A percentile compares a stretch with the other conserved stretches of the same genome.
These are phyloP conservation scores for Drosophila cracens DNA, from an alignment of 2,888 invertebrate genomes.

Conservation along the genomic window DNA sequence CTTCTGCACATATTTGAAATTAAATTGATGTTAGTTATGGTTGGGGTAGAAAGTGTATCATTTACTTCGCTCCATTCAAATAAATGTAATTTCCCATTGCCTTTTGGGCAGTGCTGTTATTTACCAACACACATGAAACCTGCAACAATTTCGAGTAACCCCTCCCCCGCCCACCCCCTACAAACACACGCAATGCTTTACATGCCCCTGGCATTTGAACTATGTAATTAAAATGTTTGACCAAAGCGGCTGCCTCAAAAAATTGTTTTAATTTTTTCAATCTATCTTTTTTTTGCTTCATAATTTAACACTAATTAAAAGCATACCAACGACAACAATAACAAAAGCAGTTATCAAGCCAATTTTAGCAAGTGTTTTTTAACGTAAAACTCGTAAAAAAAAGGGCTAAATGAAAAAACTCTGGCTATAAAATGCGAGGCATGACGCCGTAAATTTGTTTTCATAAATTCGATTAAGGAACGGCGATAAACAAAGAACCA, in stretches of 20 bases:
- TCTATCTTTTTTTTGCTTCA: conserved; percentile 19
- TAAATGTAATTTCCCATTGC: conserved; percentile 10
- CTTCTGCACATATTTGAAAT: background rate
- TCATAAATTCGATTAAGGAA: conserved; percentile 33
- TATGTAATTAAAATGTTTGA: conserved; percentile 71
- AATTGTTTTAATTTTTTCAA: conserved; percentile 29
- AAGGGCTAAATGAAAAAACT: background rate
- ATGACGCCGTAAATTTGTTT: conserved; percentile 38
- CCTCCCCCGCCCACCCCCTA: background rate
- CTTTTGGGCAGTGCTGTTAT: background rate
- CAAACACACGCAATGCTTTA: background rate
- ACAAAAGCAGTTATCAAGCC: conserved; percentile 30
- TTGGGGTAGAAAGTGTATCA: conserved; percentile 1
- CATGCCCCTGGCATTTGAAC: conserved; percentile 36
- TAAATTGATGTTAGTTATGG: no score
- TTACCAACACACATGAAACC: conserved; percentile 23
- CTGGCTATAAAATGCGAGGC: conserved; percentile 4
- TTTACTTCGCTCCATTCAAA: background rate
- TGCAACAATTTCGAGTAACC: conserved; percentile 11
- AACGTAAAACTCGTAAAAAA: conserved; percentile 16
- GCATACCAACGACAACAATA: conserved; percentile 25
- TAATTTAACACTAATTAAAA: conserved; percentile 58
- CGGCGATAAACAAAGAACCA: conserved; percentile 11
- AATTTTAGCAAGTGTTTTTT: conserved; percentile 26
- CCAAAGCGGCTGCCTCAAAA: conserved; percentile 29